A percentile compares a stretch with the other conserved stretches of the same genome.
These are phyloP conservation scores for Sphaerophoria rueppellii DNA, from an alignment of 2,888 invertebrate species.

Conservation along the genomic window DNA sequence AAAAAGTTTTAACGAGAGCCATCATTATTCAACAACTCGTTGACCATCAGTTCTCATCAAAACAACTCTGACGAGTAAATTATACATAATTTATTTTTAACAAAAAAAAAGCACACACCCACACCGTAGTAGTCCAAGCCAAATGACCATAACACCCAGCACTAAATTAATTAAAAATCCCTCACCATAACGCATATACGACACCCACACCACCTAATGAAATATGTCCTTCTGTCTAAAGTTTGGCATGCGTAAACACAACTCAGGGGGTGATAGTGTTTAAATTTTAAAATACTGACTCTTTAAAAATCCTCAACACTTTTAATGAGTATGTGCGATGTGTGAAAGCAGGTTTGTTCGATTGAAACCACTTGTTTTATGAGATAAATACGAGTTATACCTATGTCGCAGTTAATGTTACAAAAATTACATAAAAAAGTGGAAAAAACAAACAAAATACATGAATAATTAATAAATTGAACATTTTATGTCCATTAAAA, in stretches of 20 bases:
- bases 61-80: too few relatives aligned
- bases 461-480: constrained; percentile 50
- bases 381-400: not conserved
- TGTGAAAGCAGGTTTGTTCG: not conserved
- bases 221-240: not conserved
- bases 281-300: constrained; percentile 5
- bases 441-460: constrained; percentile 9
- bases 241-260: not conserved
- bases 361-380: constrained; percentile 6
- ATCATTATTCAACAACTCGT: too few relatives aligned
- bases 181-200: not conserved
- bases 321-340: not conserved
- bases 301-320: constrained; percentile 21
- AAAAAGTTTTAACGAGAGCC: too few relatives aligned
- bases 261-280: not conserved
- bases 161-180: constrained; percentile 30
- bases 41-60: too few relatives aligned
- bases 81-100: too few relatives aligned
- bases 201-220: constrained; percentile 2
- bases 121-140: too few relatives aligned
- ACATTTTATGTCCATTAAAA: constrained; percentile 54
- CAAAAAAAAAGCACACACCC: too few relatives aligned
- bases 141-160: not conserved
- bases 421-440: too few relatives aligned
- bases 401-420: constrained; percentile 22